Percentiles rank a stretch among this genome's conserved stretches.
These are phyloP conservation scores for Crossaster papposus DNA, from an alignment of 53 echinoderm and acorn worm genomes.

Conservation along the genomic window DNA sequence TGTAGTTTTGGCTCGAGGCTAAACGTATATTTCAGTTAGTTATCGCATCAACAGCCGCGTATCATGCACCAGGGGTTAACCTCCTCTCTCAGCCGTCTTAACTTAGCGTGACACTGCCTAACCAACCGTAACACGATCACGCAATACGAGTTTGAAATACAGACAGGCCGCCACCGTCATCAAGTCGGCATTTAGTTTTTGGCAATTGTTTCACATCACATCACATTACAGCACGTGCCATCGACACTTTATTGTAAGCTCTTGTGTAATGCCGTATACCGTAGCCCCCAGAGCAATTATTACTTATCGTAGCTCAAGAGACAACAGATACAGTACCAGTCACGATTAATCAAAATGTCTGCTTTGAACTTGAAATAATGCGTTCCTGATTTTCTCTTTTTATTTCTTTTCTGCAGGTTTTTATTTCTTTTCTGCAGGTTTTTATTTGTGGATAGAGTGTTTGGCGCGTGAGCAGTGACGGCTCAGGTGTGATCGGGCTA, in stretches of 20 bases:
- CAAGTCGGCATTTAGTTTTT: constrained; percentile 1
- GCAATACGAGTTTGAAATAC: constrained; percentile 17
- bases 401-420: neutral
- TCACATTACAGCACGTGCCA: constrained; percentile 5
- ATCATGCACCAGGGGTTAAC: constrained; percentile 12
- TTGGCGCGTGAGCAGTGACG: neutral
- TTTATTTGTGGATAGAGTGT: neutral
- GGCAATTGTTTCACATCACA: neutral
- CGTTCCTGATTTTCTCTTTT: too few relatives aligned
- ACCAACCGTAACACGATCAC: neutral
- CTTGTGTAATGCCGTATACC: too few relatives aligned
- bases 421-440: neutral
- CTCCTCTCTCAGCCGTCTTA: constrained; percentile 10
- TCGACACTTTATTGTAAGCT: neutral
- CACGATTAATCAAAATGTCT: neutral
- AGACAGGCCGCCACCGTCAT: neutral
- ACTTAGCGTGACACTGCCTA: constrained; percentile 11
- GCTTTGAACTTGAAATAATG: neutral
- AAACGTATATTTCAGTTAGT: constrained; percentile 6
- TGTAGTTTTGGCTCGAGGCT: constrained; percentile 18
- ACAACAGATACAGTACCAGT: neutral
- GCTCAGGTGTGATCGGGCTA: constrained; percentile 9
- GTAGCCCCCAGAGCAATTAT: neutral
- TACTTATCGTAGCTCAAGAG: neutral
- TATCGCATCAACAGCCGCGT: constrained; percentile 11